Evolutionary conservation across 2,888 invertebrate species (phyloP), one percentile per base, ranked within the genome.

Genomic region (Orthosia incerta): DNA sequence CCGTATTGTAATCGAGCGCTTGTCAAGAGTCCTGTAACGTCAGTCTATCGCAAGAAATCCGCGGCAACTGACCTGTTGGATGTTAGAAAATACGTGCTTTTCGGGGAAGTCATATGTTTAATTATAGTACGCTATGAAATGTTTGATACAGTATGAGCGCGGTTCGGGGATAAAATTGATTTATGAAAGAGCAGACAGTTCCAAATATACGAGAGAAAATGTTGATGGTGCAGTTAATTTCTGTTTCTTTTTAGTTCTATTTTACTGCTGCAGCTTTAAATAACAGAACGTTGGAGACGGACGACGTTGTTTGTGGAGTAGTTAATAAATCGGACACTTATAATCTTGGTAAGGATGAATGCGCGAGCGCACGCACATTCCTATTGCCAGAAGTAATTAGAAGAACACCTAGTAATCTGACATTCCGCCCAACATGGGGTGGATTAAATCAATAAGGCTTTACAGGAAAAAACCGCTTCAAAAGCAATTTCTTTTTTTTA

Each of bases 71-170:
- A 90, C 89, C 91, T 87, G 86, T 84, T 87, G 87, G 88, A 89
- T 91, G 89, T 88, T 88, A 89, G 90, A 93, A 94, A 93, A 93
- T 91, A 91, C 90, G 86, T 87, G 89, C 89, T 89, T 92, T 94
- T 93, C 91, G 91, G 90, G 91, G 93, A 93, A 93, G 91, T 90
- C 91, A 90, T 89, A 83, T 84, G 91, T 91, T 91, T 94, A 94
- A 93, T 93, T 91, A 91, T 93, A 93, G 93, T 91, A 87, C 89
- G 76, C 87, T 87, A 89, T 88, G 90, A 90, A 89, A 89, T 87
- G 85, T 83, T 83, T 83, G 78, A 86, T 88, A 84, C 79, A 88
- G 90, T 88, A 87, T 70, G 88, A 69, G 88, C 75, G 60, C 76
- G 87, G 74, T 84, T 79, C 66, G 62, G 57, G 80, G 88, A 89